A percentile compares a stretch with the other conserved stretches of the same genome.
These are phyloP conservation scores for Corvus moneduloides DNA, from an alignment of 2,113 vertebrate genomes.

Conservation along the genomic window DNA sequence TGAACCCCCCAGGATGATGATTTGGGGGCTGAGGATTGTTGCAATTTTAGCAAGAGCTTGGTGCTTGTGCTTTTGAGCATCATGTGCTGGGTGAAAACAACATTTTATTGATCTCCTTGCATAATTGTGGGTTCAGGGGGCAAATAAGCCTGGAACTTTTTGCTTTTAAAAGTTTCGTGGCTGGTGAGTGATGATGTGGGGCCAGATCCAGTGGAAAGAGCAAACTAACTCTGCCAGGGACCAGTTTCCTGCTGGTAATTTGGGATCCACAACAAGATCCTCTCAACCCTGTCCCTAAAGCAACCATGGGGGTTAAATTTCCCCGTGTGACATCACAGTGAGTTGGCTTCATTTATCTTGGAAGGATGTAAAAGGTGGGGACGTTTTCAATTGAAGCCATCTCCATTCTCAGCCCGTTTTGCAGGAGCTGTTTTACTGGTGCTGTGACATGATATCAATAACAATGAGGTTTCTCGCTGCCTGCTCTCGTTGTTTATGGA, in stretches of 20 bases:
- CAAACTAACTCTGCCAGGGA: background rate
- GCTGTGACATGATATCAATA: constrained; percentile 61
- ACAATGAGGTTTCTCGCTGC: constrained; percentile 47
- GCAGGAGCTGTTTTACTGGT: constrained; percentile 40
- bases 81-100: rapidly evolving
- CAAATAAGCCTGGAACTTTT: background rate
- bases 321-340: background rate
- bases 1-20: background rate
- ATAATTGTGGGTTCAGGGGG: no score
- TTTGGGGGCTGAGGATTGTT: background rate
- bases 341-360: background rate
- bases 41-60: background rate
- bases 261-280: background rate
- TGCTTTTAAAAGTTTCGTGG: background rate
- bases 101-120: background rate
- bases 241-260: rapidly evolving
- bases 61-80: background rate
- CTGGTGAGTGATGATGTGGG: background rate
- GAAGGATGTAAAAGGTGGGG: constrained; percentile 25
- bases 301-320: background rate
- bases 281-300: background rate
- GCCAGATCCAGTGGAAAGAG: background rate
- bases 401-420: constrained; percentile 60
- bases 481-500: constrained; percentile 66
- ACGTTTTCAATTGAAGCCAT: constrained; percentile 20